phyloP scores from a whole-genome alignment of 2,888 invertebrate species.

The Hypomecis atomaria region DNA sequence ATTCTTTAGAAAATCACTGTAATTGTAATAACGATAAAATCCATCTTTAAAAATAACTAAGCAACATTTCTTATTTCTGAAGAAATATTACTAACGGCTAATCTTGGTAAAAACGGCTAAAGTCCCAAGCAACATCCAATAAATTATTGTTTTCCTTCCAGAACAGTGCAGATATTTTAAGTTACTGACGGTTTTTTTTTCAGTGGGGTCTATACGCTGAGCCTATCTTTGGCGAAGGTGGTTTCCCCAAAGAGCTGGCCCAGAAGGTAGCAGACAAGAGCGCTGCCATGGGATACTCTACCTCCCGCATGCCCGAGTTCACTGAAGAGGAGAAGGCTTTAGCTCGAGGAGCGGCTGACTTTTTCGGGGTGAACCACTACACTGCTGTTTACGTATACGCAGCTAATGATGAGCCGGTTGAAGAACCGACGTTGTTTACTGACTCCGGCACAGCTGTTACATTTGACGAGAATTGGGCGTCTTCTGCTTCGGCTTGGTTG shows the following conservation, averaged over 20 bases:
- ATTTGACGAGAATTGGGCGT: constrained; percentile 54
- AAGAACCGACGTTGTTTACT: constrained; percentile 43
- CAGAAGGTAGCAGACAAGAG: constrained; percentile 76
- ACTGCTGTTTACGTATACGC: constrained; percentile 67
- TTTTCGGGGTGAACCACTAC: constrained; percentile 88
- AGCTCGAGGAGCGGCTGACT: constrained; percentile 64
- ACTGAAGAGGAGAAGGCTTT: constrained; percentile 65
- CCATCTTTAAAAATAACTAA: no score
- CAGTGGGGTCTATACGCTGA: constrained; percentile 77
- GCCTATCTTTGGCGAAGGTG: constrained; percentile 80
- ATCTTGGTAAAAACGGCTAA: no score
- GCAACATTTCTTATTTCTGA: no score
- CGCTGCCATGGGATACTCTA: constrained; percentile 64
- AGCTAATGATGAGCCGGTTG: constrained; percentile 25
- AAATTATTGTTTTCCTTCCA: neutral
- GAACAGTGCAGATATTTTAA: neutral
- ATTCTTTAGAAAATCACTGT: no score
- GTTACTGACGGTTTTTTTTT: constrained; percentile 32
- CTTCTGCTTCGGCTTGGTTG: constrained; percentile 61
- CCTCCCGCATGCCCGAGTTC: constrained; percentile 76
- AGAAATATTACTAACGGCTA: no score
- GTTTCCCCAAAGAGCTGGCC: constrained; percentile 79
- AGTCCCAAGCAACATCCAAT: no score
- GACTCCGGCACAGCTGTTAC: constrained; percentile 52
- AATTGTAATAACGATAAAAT: no score